Conservation (phyloP, 2,888 invertebrate species). For the Epirrhoe tristata region DNA sequence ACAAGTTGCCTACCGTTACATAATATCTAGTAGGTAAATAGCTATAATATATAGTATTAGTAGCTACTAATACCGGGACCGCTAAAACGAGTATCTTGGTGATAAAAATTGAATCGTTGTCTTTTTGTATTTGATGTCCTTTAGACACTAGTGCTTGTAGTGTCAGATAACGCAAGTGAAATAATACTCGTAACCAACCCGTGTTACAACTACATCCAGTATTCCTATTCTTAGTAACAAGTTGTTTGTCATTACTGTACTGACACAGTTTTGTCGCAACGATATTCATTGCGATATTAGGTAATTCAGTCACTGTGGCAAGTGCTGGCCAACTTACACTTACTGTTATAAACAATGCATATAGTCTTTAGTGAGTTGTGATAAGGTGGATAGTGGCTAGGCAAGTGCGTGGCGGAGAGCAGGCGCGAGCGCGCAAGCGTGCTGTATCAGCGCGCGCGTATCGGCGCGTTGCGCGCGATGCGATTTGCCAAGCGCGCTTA, state of each 20-base stretch:
- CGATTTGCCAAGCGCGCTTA: constrained; percentile 34
- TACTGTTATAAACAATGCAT: neutral
- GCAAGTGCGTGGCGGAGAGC: neutral
- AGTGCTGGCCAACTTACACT: constrained; percentile 35
- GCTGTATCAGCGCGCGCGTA: constrained; percentile 46
- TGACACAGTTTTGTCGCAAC: constrained; percentile 61
- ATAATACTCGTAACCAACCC: no score
- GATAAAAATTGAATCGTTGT: no score
- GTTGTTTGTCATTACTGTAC: constrained; percentile 43
- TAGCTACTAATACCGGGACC: no score
- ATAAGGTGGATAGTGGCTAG: constrained; percentile 29
- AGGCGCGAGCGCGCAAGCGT: constrained; percentile 33
- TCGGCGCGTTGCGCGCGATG: constrained; percentile 38
- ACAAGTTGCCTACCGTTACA: no score
- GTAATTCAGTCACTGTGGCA: constrained; percentile 68
- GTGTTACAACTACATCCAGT: neutral
- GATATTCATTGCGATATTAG: constrained; percentile 62
- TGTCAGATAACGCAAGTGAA: no score
- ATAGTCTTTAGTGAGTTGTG: constrained; percentile 4
- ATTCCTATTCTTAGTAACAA: constrained; percentile 13
- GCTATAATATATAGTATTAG: no score
- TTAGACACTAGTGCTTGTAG: no score
- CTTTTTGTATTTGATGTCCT: neutral
- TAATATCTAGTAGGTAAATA: no score
- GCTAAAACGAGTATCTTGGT: no score